Conservation (phyloP, 1,140 invertebrate genomes). For the Odontomachus brunneus region DNA sequence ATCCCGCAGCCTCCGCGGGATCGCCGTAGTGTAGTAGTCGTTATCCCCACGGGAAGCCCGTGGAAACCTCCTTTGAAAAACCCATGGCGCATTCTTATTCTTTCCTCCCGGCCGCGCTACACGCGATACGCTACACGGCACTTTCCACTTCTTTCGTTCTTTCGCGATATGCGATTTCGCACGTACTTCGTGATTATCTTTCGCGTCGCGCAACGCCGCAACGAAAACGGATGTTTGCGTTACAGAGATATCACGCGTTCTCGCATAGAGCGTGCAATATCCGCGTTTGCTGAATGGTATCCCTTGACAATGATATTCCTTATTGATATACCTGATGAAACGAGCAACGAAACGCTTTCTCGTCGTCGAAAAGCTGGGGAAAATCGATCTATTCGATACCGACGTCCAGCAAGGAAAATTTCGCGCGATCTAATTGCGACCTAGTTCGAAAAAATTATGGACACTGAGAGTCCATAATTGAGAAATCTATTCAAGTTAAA, state of each 20-base stretch:
- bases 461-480: too few species aligned
- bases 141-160: slow-evolving; percentile 44
- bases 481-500: too few species aligned
- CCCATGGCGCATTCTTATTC: slow-evolving; percentile 35
- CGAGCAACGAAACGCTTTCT: too few species aligned
- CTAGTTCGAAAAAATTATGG: too few species aligned
- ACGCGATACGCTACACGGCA: slow-evolving; percentile 34
- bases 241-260: not conserved
- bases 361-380: too few species aligned
- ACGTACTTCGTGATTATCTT: slow-evolving; percentile 24
- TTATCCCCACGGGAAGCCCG: slow-evolving; percentile 59
- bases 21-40: slow-evolving; percentile 34
- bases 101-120: slow-evolving; percentile 8
- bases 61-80: slow-evolving; percentile 65
- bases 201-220: not conserved
- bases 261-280: too few species aligned
- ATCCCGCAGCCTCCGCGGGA: slow-evolving; percentile 57
- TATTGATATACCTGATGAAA: too few species aligned
- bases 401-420: too few species aligned
- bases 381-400: too few species aligned
- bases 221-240: not conserved
- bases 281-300: too few species aligned
- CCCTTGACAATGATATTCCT: too few species aligned
- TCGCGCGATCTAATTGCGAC: too few species aligned
- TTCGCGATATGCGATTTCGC: slow-evolving; percentile 16